These are phyloP conservation scores for Phoxinus dragarum DNA, from an alignment of 2,797 vertebrate species.

Conservation along the genomic window DNA sequence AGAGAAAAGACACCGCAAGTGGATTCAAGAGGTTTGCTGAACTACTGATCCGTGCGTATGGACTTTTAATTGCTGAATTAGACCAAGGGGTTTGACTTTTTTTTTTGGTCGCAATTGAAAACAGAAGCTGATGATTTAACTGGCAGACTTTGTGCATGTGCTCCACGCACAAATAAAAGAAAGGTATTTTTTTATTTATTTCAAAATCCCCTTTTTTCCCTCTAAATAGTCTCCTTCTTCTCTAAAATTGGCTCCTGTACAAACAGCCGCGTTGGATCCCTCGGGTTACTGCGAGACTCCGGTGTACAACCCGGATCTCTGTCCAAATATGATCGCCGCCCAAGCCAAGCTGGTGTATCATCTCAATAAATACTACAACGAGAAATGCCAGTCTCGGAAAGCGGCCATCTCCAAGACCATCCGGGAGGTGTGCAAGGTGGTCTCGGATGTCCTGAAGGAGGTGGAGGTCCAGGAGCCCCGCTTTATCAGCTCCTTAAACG, in stretches of 20 bases:
- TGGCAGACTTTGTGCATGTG: slow-evolving; percentile 69
- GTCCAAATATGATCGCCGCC: slow-evolving; percentile 92
- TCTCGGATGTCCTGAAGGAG: slow-evolving; percentile 89
- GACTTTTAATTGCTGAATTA: slow-evolving; percentile 73
- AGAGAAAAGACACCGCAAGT: slow-evolving; percentile 70
- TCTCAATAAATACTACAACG: slow-evolving; percentile 91
- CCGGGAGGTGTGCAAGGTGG: slow-evolving; percentile 90
- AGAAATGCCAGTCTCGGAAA: slow-evolving; percentile 89
- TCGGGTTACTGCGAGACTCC: slow-evolving; percentile 93
- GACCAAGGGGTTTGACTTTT: slow-evolving; percentile 65
- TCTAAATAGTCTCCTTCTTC: slow-evolving; percentile 79
- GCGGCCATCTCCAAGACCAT: slow-evolving; percentile 89
- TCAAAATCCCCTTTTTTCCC: slow-evolving; percentile 71
- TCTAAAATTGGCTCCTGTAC: slow-evolving; percentile 98
- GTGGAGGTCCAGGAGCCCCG: slow-evolving; percentile 91
- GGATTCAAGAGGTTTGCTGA: slow-evolving; percentile 74
- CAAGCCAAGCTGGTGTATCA: slow-evolving; percentile 92
- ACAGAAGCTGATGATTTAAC: slow-evolving; percentile 66
- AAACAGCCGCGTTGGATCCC: slow-evolving; percentile 98
- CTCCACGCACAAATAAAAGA: slow-evolving; percentile 70
- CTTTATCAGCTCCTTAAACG: slow-evolving; percentile 90
- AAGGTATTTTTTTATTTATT: slow-evolving; percentile 58
- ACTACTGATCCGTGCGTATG: slow-evolving; percentile 76
- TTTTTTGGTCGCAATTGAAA: slow-evolving; percentile 60
- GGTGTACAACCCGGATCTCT: slow-evolving; percentile 94